Percentiles rank a stretch among this genome's conserved stretches.
Evolutionary conservation across 2,888 invertebrate genomes (phyloP).

Genomic region (Altica lythri): DNA sequence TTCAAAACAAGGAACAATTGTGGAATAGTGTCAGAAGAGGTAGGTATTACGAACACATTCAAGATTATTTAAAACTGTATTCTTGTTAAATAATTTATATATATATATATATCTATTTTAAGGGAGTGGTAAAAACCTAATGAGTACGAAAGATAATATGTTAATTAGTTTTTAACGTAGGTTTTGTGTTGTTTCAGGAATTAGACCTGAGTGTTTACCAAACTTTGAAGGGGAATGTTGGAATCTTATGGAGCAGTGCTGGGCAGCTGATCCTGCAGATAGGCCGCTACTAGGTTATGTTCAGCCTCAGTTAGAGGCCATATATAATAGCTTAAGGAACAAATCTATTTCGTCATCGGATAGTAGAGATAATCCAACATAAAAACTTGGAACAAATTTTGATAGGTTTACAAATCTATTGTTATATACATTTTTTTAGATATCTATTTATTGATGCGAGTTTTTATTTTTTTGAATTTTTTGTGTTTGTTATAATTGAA

Average conservation of each 20-base stretch:
- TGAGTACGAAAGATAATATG: no score
- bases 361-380: conserved; percentile 7
- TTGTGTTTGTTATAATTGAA: not conserved
- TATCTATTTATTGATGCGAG: not conserved
- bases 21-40: conserved; percentile 85
- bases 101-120: no score
- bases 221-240: conserved; percentile 80
- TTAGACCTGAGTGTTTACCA: conserved; percentile 77
- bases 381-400: conserved; percentile 2
- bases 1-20: conserved; percentile 83
- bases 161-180: no score
- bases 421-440: conserved; percentile 1
- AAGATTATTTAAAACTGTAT: conserved; percentile 4
- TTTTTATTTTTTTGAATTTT: conserved; percentile 8
- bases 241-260: conserved; percentile 82
- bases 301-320: conserved; percentile 68
- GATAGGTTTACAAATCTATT: not conserved
- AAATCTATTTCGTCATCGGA: conserved; percentile 16
- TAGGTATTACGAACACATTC: conserved; percentile 53
- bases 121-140: no score
- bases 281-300: conserved; percentile 81
- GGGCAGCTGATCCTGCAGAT: conserved; percentile 74
- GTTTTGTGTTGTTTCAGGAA: no score
- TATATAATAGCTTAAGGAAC: conserved; percentile 47
- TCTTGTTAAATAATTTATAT: conserved; percentile 3